Evolutionary conservation across 1,140 invertebrate species (phyloP).

Genomic region (Apis dorsata): DNA sequence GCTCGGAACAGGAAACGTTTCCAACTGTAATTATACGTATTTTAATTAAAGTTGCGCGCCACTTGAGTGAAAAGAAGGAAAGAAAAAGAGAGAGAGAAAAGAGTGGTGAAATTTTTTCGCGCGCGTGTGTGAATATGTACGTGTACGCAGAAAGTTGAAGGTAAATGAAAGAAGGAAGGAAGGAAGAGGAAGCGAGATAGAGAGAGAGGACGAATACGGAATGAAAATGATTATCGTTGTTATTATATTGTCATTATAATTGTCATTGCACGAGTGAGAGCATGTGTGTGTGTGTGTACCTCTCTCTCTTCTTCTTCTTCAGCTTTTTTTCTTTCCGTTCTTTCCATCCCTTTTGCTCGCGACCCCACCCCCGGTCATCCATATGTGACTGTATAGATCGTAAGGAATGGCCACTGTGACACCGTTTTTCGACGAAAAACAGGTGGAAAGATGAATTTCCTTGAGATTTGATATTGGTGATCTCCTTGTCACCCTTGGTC

Average conservation of each 20-base stretch:
- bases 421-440: not conserved
- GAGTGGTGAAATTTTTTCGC: not conserved
- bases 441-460: not conserved
- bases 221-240: slow-evolving; percentile 32
- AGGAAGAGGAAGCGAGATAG: not conserved
- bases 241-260: slow-evolving; percentile 32
- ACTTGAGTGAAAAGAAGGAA: not conserved
- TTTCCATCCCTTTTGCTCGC: not conserved
- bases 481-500: not conserved
- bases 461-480: not conserved
- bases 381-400: not conserved
- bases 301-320: slow-evolving; percentile 28
- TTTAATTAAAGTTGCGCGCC: slow-evolving; percentile 51
- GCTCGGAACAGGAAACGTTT: slow-evolving; percentile 46
- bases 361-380: not conserved
- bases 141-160: not conserved
- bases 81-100: slow-evolving; percentile 7
- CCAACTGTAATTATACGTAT: slow-evolving; percentile 55
- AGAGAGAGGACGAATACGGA: not conserved
- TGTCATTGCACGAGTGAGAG: slow-evolving; percentile 8
- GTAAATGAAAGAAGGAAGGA: not conserved
- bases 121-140: not conserved
- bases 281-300: not conserved
- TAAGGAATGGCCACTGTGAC: not conserved
- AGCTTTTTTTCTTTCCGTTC: not conserved